Percentiles rank a stretch among this genome's conserved stretches.
Evolutionary conservation across 2,797 vertebrate species (phyloP).

Genomic region (Thunnus albacares): DNA sequence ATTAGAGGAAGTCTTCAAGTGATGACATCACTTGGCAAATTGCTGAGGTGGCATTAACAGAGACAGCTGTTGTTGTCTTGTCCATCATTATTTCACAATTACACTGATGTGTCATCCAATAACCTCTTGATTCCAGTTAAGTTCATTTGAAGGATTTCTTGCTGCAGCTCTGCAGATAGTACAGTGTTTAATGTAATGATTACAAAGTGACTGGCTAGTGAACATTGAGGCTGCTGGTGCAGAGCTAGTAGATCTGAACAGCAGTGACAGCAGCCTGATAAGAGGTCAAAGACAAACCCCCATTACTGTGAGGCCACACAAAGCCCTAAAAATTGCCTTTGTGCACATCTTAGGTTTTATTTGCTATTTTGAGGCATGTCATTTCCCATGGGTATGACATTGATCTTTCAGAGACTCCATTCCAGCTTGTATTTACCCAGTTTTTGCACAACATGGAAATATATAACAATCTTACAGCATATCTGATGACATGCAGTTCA

Average conservation of each 20-base stretch:
- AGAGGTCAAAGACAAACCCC: background rate
- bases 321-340: too few species aligned
- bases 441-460: constrained; percentile 14
- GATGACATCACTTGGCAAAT: constrained; percentile 57
- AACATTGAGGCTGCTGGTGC: background rate
- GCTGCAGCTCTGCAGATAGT: background rate
- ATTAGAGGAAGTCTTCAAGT: constrained; percentile 10
- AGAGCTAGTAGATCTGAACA: background rate
- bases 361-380: background rate
- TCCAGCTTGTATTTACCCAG: background rate
- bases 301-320: background rate
- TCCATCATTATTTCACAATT: constrained; percentile 44
- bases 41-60: constrained; percentile 47
- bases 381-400: background rate
- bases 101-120: background rate
- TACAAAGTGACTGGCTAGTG: background rate
- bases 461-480: background rate
- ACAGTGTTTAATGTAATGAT: background rate
- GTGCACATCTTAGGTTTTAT: background rate
- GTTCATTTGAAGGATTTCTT: background rate
- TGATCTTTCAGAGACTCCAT: background rate
- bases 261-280: background rate
- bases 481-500: constrained; percentile 43
- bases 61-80: background rate
- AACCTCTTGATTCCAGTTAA: background rate